Percentiles rank a stretch among this genome's conserved stretches.
These are phyloP conservation scores for Hecatera dysodea DNA, from an alignment of 2,888 invertebrate species.

Conservation along the genomic window DNA sequence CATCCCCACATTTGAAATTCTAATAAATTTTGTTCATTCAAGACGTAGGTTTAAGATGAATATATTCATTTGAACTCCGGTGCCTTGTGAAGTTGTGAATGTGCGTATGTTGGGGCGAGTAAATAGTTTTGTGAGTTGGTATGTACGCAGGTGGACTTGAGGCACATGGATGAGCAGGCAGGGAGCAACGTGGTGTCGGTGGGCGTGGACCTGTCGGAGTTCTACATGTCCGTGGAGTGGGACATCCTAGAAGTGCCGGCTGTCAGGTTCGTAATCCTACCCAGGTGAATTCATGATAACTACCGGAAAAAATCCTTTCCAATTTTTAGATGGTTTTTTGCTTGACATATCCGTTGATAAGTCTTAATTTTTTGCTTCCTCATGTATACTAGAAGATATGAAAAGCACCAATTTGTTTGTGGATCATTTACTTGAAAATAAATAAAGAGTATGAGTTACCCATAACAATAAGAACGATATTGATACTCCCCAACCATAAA, in stretches of 20 bases:
- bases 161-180: conserved; percentile 97
- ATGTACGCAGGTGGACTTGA: conserved; percentile 95
- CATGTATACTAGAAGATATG: no score
- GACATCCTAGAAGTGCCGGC: conserved; percentile 99
- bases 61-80: conserved; percentile 60
- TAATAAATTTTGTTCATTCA: conserved; percentile 52
- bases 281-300: neutral
- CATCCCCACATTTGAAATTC: conserved; percentile 53
- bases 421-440: no score
- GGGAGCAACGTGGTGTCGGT: conserved; percentile 97
- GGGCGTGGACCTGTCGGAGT: conserved; percentile 99
- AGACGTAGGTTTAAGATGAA: conserved; percentile 50
- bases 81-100: conserved; percentile 52
- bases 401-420: no score
- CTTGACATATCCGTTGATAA: neutral
- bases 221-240: conserved; percentile 99
- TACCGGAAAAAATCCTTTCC: conserved; percentile 4
- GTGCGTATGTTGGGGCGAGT: conserved; percentile 48
- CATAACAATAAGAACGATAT: no score
- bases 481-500: neutral
- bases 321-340: neutral
- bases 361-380: no score
- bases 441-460: no score
- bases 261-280: conserved; percentile 92
- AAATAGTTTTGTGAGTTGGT: conserved; percentile 69